Conservation (phyloP, 2,888 invertebrate genomes). For the Heliconius charithonia region DNA sequence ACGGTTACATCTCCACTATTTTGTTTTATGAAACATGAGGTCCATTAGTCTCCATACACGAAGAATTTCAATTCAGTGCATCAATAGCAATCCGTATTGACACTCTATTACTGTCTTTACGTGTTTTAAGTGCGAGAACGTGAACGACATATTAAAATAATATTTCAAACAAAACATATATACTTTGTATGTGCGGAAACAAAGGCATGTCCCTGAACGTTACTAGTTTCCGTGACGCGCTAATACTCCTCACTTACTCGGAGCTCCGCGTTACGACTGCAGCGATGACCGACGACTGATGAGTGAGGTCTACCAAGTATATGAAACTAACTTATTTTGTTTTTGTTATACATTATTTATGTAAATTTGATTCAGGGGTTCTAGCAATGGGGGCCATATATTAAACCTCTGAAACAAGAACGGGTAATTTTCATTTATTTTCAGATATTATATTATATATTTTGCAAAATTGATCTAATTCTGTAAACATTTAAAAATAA, state of each 20-base stretch:
- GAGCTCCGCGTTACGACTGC: background rate
- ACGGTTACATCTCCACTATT: background rate
- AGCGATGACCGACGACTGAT: background rate
- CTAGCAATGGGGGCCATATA: too few species aligned
- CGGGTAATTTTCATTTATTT: too few species aligned
- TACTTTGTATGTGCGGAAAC: background rate
- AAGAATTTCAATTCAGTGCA: background rate
- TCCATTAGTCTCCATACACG: too few species aligned
- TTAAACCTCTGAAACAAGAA: too few species aligned
- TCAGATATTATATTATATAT: too few species aligned
- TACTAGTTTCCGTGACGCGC: slow-evolving; percentile 16
- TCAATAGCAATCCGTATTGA: background rate
- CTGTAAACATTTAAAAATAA: too few species aligned
- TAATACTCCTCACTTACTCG: background rate
- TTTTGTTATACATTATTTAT: too few species aligned
- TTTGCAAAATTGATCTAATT: too few species aligned
- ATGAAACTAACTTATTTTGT: too few species aligned
- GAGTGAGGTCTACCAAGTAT: background rate
- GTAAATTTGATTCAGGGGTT: too few species aligned
- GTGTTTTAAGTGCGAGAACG: background rate
- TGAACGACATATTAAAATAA: background rate
- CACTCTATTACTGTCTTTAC: background rate
- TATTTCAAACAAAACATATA: too few species aligned
- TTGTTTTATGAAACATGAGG: too few species aligned
- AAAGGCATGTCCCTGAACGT: background rate